Conservation (phyloP, 2,888 invertebrate species). For the Drosophila fulvimacula region DNA sequence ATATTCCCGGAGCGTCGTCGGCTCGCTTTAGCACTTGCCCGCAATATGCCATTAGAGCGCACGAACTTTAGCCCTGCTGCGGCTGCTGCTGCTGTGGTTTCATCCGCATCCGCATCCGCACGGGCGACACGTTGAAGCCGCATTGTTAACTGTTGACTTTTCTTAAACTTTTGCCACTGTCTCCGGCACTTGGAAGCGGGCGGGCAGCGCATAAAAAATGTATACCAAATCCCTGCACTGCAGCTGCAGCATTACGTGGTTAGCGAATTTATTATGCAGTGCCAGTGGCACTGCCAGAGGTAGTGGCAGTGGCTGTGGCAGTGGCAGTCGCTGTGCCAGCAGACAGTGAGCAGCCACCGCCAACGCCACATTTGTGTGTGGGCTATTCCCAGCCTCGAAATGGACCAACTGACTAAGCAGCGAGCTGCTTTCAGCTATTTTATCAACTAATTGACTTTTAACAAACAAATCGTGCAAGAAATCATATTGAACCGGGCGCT, state of each 20-base stretch:
- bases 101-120: constrained; percentile 40
- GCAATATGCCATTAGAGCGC: constrained; percentile 69
- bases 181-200: constrained; percentile 64
- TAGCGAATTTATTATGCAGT: constrained; percentile 84
- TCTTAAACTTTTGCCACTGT: constrained; percentile 77
- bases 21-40: constrained; percentile 63
- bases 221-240: constrained; percentile 80
- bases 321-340: constrained; percentile 2
- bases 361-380: constrained; percentile 51
- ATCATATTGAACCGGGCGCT: constrained; percentile 73
- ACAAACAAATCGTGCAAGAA: constrained; percentile 81
- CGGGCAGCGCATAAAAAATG: constrained; percentile 78
- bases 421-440: constrained; percentile 32
- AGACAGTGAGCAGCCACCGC: constrained; percentile 40
- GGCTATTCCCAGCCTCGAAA: constrained; percentile 17
- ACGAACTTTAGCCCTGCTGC: constrained; percentile 61
- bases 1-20: constrained; percentile 45
- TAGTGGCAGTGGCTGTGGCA: constrained; percentile 16
- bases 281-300: constrained; percentile 46
- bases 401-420: constrained; percentile 23
- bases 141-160: constrained; percentile 81
- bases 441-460: constrained; percentile 77
- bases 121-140: constrained; percentile 79
- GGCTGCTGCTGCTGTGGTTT: constrained; percentile 25
- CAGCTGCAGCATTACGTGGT: constrained; percentile 84